Evolutionary conservation across 2,888 invertebrate genomes (phyloP), one percentile per base, ranked within the genome.

Genomic region (Drosophila mulleri): DNA sequence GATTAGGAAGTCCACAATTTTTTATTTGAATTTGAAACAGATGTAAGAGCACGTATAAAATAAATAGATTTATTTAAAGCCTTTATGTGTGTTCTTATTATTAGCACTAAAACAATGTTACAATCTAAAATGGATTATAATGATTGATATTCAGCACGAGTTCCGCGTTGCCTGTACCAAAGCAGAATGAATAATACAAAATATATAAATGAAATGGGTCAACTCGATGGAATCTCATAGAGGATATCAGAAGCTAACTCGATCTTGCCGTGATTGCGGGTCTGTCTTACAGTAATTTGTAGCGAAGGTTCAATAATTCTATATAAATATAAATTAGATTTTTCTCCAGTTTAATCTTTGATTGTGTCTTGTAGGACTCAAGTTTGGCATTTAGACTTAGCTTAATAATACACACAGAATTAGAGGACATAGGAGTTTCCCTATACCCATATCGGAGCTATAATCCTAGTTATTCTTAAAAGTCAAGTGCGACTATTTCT

Each of bases 21-120:
- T 53, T 23, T 50, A 35, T 50, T 42, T 61, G 44, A 54, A 48
- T 50, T 52, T 52, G 32, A 47, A 58, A 39, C 26, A 62, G 42
- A 26, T 20, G 35, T 57, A 47, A 63, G 54, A 50, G 20, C 48
- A 60, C 42, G 39, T 35, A 9, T 45, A n/a, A 70, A 56, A 52
- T 47, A 70, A 62, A 54, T 53, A 45, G 18, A 42, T 62, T 44
- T 59, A 53, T 74, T 74, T 64, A 66, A 64, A 72, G 60, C 53
- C 48, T 79, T 35, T 61, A 65, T 18, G 54, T 62, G 52, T 53
- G 52, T 54, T 63, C n/a, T 61, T 75, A 58, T 57, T 60, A 50
- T 58, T 75, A 47, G 16, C 20, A 59, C 29, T 56, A 63, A 47
- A 58, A 37, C 16, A 41, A 64, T 52, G 32, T 29, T 32, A 44